Conservation (phyloP, 2,113 vertebrate species). For the Cricetomys ansorgei region DNA sequence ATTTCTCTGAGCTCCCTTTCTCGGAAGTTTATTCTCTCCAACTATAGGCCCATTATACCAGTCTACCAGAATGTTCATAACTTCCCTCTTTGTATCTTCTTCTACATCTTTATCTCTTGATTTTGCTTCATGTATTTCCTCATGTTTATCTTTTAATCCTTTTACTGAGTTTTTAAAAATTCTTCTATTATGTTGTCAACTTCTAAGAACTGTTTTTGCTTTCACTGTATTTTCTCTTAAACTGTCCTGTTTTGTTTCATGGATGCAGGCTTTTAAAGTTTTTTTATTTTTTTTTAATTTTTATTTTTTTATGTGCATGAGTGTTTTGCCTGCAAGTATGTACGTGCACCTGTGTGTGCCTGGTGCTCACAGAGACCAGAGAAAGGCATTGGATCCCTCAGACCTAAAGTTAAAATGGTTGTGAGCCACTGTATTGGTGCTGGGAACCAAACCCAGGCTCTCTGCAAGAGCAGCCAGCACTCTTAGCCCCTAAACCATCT, state of each 20-base stretch:
- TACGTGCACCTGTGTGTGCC: background rate
- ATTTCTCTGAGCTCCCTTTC: slow-evolving; percentile 9
- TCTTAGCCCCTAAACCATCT: background rate
- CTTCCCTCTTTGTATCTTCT: background rate
- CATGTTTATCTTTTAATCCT: slow-evolving; percentile 33
- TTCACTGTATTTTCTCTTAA: slow-evolving; percentile 15
- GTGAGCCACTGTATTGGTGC: background rate
- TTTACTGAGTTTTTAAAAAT: background rate
- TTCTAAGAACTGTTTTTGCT: slow-evolving; percentile 39
- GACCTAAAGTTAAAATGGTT: background rate
- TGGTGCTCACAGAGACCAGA: background rate
- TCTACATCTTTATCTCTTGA: background rate
- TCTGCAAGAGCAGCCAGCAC: background rate
- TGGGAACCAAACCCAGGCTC: background rate
- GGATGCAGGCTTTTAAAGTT: background rate
- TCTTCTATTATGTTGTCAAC: slow-evolving; percentile 21
- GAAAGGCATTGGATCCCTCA: background rate
- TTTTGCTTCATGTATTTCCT: slow-evolving; percentile 29
- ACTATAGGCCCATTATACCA: background rate
- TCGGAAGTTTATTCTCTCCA: slow-evolving; percentile 34
- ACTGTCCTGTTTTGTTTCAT: slow-evolving; percentile 45
- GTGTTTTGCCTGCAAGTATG: background rate
- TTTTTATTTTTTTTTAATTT: too few relatives aligned
- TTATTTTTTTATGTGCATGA: background rate
- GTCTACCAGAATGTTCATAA: slow-evolving; percentile 18